phyloP scores from a whole-genome alignment of 1,140 invertebrate genomes.

The Rhopalosiphum padi region DNA sequence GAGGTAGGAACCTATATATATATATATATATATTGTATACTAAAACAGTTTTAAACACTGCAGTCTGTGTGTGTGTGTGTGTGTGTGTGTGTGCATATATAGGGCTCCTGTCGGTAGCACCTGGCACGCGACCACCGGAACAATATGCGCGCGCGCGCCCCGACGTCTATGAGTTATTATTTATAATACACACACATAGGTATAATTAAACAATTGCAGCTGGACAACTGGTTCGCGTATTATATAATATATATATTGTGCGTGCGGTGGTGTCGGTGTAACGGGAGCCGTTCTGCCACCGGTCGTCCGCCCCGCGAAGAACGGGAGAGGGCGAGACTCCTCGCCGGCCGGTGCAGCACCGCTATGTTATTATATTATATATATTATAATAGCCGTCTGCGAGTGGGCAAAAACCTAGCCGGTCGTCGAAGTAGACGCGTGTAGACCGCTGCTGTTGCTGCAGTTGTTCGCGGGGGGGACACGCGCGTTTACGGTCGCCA shows the following conservation, averaged over 20 bases:
- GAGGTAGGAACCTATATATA: background rate
- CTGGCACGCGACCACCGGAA: conserved; percentile 57
- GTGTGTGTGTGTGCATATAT: background rate
- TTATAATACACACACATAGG: background rate
- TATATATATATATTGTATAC: too few species aligned
- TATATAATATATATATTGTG: background rate
- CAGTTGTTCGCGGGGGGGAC: background rate
- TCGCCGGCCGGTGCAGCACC: conserved; percentile 27
- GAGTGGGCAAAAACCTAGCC: background rate
- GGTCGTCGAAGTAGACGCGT: too few species aligned
- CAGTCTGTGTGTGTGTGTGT: background rate
- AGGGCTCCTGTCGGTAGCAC: conserved; percentile 16
- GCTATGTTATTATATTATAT: conserved; percentile 25
- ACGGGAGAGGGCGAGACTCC: background rate
- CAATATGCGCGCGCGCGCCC: conserved; percentile 34
- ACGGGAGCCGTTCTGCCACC: conserved; percentile 47
- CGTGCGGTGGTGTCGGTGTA: conserved; percentile 17
- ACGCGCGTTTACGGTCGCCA: background rate
- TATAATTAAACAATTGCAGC: conserved; percentile 54
- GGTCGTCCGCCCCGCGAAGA: background rate
- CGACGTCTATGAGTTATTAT: conserved; percentile 51
- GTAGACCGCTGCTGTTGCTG: background rate
- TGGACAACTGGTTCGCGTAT: conserved; percentile 51
- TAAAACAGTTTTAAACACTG: background rate
- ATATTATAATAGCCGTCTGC: background rate